phyloP scores from a whole-genome alignment of 2,113 vertebrate species.

The Peromyscus leucopus region DNA sequence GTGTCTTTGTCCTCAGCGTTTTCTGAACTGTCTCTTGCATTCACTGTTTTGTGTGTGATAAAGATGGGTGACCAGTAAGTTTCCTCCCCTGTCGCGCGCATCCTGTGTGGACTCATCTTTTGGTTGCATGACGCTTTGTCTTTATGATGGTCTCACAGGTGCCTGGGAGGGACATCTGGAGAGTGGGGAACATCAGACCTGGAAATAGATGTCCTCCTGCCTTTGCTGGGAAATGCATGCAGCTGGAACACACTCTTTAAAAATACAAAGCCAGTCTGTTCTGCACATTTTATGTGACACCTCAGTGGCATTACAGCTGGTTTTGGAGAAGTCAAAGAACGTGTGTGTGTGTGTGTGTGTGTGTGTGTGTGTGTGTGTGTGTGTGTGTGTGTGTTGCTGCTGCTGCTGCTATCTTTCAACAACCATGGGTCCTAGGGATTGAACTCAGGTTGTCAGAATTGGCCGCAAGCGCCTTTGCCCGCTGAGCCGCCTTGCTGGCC shows the following conservation, averaged over 20 bases:
- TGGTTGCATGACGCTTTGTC: background rate
- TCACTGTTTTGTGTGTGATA: background rate
- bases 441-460: background rate
- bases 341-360: background rate
- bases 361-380: background rate
- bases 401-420: background rate
- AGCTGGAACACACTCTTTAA: background rate
- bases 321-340: background rate
- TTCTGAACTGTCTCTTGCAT: too few relatives aligned
- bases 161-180: background rate
- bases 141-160: background rate
- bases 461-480: background rate
- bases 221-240: background rate
- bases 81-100: accelerated
- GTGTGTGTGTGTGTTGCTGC: background rate
- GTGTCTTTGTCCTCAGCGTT: accelerated
- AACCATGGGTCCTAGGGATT: background rate
- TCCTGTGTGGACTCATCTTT: background rate
- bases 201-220: background rate
- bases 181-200: background rate
- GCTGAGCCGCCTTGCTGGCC: background rate
- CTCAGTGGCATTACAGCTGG: background rate
- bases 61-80: background rate
- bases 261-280: background rate
- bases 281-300: background rate